Evolutionary conservation across 2,797 vertebrate species (phyloP), one percentile per base, ranked within the genome.

Genomic region (Liasis olivaceus): DNA sequence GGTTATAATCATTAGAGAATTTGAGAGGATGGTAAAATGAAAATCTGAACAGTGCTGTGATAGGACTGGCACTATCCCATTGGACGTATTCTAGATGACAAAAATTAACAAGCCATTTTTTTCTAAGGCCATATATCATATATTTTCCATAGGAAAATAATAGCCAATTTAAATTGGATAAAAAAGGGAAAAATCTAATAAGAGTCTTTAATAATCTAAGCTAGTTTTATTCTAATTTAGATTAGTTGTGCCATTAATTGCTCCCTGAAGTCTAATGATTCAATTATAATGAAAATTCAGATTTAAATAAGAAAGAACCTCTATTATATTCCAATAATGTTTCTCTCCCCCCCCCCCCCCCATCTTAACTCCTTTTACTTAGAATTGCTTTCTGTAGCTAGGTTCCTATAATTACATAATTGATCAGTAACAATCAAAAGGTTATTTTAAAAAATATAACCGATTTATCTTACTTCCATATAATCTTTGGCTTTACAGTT

Each of bases 161-260:
- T 47, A 54, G 60, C 47, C 60, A 91, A 81, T 11, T 22, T 84
- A 66, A 94, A 85, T 20, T 91, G 36, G 85, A 77, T 24, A 22
- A 3, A 14, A 24, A 5, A 62, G 85, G 72, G 56, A 36, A 14
- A 22, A 47, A 47, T 85, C 63, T 47, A 54, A 92, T 77, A 89
- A 47, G 90, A 88, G 72, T 59, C 1, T 58, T 92, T 94, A 56
- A 20, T 58, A 92, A 92, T 6, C 92, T 88, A 26, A 3, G 58
- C 92, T 87, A 42, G 20, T 90, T 92, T 93, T 72, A 88, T 47
- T 26, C 81, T 84, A 84, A 90, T 86, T 58, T 91, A 90, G 81
- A 77, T 77, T 89, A 90, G 58, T 89, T 94, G 94, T 92, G 20
- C 69, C 51, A 86, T 86, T 95, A 93, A 95, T 91, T 94, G 91